These are phyloP conservation scores for Pterocles burchelli DNA, from an alignment of 2,113 vertebrate species.

Conservation along the genomic window DNA sequence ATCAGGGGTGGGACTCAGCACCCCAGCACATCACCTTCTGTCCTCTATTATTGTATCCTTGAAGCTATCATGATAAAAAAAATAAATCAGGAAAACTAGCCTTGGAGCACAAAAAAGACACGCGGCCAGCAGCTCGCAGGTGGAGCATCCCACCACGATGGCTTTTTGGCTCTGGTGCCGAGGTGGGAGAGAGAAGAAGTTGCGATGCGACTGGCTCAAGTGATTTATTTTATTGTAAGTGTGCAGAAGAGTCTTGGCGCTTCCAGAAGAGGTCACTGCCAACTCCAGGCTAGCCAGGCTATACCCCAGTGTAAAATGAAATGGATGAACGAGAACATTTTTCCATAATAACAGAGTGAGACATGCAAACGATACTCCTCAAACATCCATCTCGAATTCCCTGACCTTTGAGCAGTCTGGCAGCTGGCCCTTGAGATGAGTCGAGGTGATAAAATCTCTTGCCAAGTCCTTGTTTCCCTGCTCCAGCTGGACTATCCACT, in stretches of 20 bases:
- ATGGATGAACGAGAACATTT: neutral
- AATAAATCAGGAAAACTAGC: neutral
- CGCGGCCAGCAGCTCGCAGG: rapidly evolving
- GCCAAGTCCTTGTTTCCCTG: constrained; percentile 12
- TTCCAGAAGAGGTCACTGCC: neutral
- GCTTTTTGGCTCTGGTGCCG: neutral
- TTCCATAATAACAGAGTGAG: neutral
- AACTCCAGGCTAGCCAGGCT: neutral
- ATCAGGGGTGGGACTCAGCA: neutral
- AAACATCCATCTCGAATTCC: neutral
- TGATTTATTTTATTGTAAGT: constrained; percentile 20
- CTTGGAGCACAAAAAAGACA: neutral
- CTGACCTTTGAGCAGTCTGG: constrained; percentile 22
- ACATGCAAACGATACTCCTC: neutral
- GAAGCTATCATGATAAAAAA: neutral
- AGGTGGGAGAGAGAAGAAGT: neutral
- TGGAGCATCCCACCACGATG: neutral
- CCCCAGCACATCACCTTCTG: neutral
- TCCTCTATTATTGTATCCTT: neutral
- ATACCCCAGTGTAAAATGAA: constrained; percentile 40
- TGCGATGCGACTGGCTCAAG: neutral
- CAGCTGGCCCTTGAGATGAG: neutral
- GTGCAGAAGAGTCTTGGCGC: neutral
- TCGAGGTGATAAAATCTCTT: neutral
- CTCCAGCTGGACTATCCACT: neutral